These are phyloP conservation scores for Drosophila paramelanica DNA, from an alignment of 2,888 invertebrate species.

Conservation along the genomic window DNA sequence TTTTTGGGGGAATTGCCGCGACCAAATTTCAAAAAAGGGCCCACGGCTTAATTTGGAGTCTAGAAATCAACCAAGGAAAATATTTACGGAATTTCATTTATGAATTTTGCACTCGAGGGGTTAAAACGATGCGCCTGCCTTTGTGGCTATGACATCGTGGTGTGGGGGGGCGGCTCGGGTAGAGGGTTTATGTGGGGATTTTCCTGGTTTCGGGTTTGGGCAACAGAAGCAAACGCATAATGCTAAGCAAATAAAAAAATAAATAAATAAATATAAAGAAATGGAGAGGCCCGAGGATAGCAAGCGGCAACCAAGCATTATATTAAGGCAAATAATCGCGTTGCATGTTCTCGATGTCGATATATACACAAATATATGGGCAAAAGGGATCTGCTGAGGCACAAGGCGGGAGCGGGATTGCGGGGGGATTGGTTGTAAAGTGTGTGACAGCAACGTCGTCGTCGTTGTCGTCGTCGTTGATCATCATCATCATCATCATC, in stretches of 20 bases:
- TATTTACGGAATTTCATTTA: constrained; percentile 78
- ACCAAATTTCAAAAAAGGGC: constrained; percentile 12
- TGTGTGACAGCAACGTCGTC: constrained; percentile 4
- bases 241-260: constrained; percentile 65
- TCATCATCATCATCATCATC: constrained; percentile 7
- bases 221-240: constrained; percentile 57
- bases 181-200: constrained; percentile 3
- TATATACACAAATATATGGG: constrained; percentile 15
- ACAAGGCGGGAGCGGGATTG: neutral
- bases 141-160: neutral
- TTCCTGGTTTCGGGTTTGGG: constrained; percentile 6
- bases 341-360: constrained; percentile 43
- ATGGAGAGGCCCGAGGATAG: constrained; percentile 39
- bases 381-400: neutral
- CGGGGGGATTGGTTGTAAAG: constrained; percentile 11
- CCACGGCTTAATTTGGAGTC: constrained; percentile 48
- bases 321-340: constrained; percentile 67
- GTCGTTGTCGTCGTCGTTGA: constrained; percentile 1
- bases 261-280: constrained; percentile 1
- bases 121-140: constrained; percentile 34
- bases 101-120: constrained; percentile 62
- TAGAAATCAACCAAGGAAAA: constrained; percentile 63
- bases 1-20: constrained; percentile 11
- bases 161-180: neutral
- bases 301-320: constrained; percentile 40